Evolutionary conservation across 2,888 invertebrate genomes (phyloP).

Genomic region (Sympetrum striolatum): DNA sequence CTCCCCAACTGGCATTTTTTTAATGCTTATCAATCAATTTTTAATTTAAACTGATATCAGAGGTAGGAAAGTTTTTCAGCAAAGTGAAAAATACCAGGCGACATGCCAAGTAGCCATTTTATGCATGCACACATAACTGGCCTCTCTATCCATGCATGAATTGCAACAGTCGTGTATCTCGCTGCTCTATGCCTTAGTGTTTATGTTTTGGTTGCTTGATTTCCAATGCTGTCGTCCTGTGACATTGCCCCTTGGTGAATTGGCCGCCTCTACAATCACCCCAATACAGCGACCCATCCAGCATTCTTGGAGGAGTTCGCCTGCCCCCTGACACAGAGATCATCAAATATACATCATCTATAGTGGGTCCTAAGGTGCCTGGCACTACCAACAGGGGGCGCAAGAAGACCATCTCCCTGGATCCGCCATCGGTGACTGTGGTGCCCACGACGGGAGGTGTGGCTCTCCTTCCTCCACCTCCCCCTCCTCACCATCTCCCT

Average conservation of each 20-base stretch:
- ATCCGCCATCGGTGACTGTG: constrained; percentile 72
- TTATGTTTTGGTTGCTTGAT: constrained; percentile 40
- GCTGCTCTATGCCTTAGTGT: constrained; percentile 38
- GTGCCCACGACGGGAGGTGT: constrained; percentile 58
- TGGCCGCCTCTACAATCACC: constrained; percentile 40
- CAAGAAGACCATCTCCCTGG: constrained; percentile 87
- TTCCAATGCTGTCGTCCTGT: constrained; percentile 40
- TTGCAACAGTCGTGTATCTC: constrained; percentile 24
- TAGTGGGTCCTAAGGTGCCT: constrained; percentile 84
- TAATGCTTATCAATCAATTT: too few relatives aligned
- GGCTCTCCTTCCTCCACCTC: background rate
- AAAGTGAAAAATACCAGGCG: background rate
- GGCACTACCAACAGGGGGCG: constrained; percentile 84
- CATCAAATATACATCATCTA: constrained; percentile 87
- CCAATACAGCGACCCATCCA: constrained; percentile 74
- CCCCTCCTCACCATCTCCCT: background rate
- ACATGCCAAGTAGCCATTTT: constrained; percentile 27
- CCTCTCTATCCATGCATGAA: constrained; percentile 17
- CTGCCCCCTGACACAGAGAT: constrained; percentile 89
- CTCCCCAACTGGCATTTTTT: too few relatives aligned
- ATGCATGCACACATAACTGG: constrained; percentile 30
- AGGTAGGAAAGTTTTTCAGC: too few relatives aligned
- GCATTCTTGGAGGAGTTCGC: constrained; percentile 82
- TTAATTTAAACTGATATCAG: too few relatives aligned
- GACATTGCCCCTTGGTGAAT: constrained; percentile 39